Percentiles rank a stretch among this genome's conserved stretches.
phyloP scores from a whole-genome alignment of 2,797 vertebrate genomes.

The Moxostoma hubbsi region DNA sequence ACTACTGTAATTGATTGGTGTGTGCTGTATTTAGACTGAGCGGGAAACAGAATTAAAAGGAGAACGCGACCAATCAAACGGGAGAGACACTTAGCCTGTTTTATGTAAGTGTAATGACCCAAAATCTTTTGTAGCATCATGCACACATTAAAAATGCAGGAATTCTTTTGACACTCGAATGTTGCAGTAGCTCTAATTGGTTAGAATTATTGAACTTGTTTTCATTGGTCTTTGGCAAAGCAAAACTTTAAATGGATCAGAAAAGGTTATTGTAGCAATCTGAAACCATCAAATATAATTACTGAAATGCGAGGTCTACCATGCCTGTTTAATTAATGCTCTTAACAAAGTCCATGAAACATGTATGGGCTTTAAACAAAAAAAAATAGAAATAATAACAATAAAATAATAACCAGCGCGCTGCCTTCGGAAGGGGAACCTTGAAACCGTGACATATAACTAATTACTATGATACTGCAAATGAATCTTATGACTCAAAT shows the following conservation, averaged over 20 bases:
- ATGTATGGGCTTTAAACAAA: slow-evolving; percentile 21
- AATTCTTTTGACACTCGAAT: background rate
- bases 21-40: background rate
- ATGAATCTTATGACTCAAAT: background rate
- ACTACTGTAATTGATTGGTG: background rate
- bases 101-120: background rate
- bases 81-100: slow-evolving; percentile 1
- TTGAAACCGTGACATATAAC: slow-evolving; percentile 3
- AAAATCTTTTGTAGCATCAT: background rate
- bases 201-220: slow-evolving; percentile 11
- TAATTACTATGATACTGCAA: slow-evolving; percentile 28
- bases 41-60: background rate
- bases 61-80: background rate
- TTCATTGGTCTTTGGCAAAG: slow-evolving; percentile 39
- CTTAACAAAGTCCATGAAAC: slow-evolving; percentile 17
- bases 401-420: slow-evolving; percentile 23
- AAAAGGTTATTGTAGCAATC: slow-evolving; percentile 34
- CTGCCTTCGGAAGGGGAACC: slow-evolving; percentile 16
- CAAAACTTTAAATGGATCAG: slow-evolving; percentile 42
- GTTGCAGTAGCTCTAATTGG: slow-evolving; percentile 16
- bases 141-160: background rate
- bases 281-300: slow-evolving; percentile 45
- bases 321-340: slow-evolving; percentile 25
- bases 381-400: background rate
- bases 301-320: background rate